phyloP scores from a whole-genome alignment of 2,113 vertebrate genomes.

The Bufo bufo region DNA sequence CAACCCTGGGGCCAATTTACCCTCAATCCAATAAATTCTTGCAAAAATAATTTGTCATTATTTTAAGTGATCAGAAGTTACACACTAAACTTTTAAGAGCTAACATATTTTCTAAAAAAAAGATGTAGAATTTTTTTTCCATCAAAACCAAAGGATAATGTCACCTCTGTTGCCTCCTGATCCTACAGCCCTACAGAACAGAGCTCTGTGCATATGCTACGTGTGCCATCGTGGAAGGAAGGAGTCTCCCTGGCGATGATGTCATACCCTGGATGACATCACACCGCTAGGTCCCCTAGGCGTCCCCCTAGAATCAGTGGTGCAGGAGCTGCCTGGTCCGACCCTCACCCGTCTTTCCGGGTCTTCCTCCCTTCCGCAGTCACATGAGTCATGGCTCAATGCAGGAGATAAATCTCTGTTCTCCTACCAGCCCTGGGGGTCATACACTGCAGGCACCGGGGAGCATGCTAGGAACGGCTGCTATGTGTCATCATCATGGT shows the following conservation, averaged over 20 bases:
- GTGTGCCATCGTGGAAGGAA: no score
- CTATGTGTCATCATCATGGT: slow-evolving; percentile 68
- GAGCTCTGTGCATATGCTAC: no score
- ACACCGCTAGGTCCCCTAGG: not conserved
- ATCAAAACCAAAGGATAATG: no score
- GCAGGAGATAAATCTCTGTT: slow-evolving; percentile 31
- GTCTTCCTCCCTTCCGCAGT: not conserved
- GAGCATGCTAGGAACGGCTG: slow-evolving; percentile 50
- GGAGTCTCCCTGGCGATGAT: not conserved
- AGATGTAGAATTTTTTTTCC: no score
- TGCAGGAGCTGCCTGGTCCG: not conserved
- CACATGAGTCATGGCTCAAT: slow-evolving; percentile 41
- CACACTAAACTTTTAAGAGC: no score
- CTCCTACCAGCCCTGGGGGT: slow-evolving; percentile 31
- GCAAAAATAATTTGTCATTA: no score
- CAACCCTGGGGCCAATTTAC: no score
- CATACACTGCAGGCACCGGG: not conserved
- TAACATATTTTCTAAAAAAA: no score
- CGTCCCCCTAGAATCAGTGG: not conserved
- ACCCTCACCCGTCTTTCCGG: slow-evolving; percentile 9
- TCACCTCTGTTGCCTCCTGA: no score
- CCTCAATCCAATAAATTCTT: no score
- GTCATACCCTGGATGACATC: not conserved
- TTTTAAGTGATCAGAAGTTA: no score
- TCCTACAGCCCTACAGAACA: no score